Percentiles rank a stretch among this genome's conserved stretches.
phyloP scores from a whole-genome alignment of 2,797 vertebrate genomes.

The Diplodus puntazzo region DNA sequence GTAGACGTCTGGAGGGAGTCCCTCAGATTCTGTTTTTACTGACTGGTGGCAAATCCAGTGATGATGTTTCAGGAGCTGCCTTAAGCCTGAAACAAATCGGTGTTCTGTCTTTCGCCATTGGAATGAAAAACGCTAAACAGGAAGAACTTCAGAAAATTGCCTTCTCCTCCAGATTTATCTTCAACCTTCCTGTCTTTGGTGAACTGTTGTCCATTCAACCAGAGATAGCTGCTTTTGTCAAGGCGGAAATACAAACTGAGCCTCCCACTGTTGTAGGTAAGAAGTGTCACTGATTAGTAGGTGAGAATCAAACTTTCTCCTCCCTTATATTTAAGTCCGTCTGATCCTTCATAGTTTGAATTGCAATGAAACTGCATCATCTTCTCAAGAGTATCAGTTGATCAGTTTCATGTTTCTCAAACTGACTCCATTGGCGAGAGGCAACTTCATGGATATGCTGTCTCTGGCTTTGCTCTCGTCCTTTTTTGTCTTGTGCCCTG shows the following conservation, averaged over 20 bases:
- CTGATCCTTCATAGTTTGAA: constrained; percentile 54
- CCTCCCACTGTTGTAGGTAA: constrained; percentile 80
- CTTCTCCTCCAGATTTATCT: constrained; percentile 78
- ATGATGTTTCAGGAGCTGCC: constrained; percentile 78
- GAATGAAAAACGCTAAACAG: constrained; percentile 78
- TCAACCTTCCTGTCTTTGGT: constrained; percentile 79
- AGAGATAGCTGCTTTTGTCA: constrained; percentile 80
- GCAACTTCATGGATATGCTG: constrained; percentile 36
- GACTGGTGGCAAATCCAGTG: constrained; percentile 80
- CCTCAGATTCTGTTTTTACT: constrained; percentile 84
- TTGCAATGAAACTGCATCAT: constrained; percentile 70
- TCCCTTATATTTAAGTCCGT: constrained; percentile 2
- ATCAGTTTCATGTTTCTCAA: constrained; percentile 73
- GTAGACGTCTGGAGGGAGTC: constrained; percentile 78
- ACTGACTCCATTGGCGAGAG: constrained; percentile 36
- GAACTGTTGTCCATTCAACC: constrained; percentile 84
- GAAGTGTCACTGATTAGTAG: constrained; percentile 52
- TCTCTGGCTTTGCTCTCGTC: constrained; percentile 53
- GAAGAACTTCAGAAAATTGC: constrained; percentile 80
- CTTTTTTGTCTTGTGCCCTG: constrained; percentile 36
- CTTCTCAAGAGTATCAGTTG: constrained; percentile 46
- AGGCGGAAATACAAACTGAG: constrained; percentile 74
- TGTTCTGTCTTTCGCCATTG: constrained; percentile 80
- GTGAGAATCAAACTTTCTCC: constrained; percentile 35
- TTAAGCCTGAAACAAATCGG: constrained; percentile 72